These are phyloP conservation scores for Oscheius sp. DNA, from an alignment of 2,888 invertebrate genomes.

Conservation along the genomic window DNA sequence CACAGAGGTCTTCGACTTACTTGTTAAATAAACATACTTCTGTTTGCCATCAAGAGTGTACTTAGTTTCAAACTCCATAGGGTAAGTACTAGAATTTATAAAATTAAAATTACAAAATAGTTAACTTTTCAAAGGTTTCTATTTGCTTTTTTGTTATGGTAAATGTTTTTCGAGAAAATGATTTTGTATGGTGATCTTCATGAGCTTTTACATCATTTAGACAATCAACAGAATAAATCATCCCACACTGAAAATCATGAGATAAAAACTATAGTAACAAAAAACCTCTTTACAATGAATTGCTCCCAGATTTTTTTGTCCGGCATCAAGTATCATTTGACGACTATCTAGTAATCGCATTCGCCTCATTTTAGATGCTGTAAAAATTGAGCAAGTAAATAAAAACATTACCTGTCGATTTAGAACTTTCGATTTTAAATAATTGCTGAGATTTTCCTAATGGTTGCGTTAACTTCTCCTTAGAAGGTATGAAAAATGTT, in stretches of 20 bases:
- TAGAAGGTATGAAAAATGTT: too few species aligned
- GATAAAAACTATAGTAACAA: neutral
- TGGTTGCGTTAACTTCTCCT: too few species aligned
- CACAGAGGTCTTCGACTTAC: neutral
- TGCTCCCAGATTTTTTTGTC: conserved; percentile 16
- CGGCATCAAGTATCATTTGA: conserved; percentile 23
- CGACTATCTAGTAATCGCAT: neutral
- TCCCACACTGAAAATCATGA: conserved; percentile 23
- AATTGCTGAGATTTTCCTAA: too few species aligned
- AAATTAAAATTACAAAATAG: neutral
- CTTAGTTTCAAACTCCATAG: too few species aligned
- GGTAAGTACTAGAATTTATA: neutral
- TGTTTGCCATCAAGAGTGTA: neutral
- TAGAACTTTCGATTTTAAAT: neutral
- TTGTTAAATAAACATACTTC: neutral
- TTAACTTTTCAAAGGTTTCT: conserved; percentile 2
- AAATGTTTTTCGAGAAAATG: neutral
- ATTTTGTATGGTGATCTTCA: conserved; percentile 1
- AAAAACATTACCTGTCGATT: neutral
- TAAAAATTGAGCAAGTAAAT: neutral
- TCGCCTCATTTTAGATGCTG: neutral
- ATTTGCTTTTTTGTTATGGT: neutral
- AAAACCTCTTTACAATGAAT: neutral
- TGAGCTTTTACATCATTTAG: neutral
- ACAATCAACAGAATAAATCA: conserved; percentile 16